Base-by-base conservation (phyloP, 2,888 invertebrate species). In the Cetonia aurata region DNA sequence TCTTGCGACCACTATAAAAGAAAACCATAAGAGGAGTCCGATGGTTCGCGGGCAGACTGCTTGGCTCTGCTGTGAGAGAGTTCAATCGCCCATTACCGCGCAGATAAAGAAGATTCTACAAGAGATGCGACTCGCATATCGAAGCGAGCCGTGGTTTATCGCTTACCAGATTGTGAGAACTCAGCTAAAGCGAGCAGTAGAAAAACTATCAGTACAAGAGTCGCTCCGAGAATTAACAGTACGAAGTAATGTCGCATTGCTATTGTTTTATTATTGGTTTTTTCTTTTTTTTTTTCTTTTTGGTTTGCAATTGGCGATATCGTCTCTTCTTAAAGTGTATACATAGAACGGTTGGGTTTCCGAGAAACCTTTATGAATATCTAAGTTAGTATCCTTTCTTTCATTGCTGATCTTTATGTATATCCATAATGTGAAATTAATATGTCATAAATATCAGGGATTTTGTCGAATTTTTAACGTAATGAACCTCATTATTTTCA, bases 61-160 rank as follows among this genome's bases (percentile, higher is more conserved):
- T 72, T 82, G 83, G 82, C 83, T 82, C 80, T 83, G 75, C 80
- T 79, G 81, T 82, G 82, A 81, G 82, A 82, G 83, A 82, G 82
- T 82, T 82, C 80, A 80, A 78, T 79, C 80, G 80, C 79, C 81
- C 80, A 81, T 82, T 82, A 82, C 80, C 8, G 46, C 79, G 80
- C 79, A 79, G 78, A 80, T 79, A 25, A 80, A 80, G 81, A 81
- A 80, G 82, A 82, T 82, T 82, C 80, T 80, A 70, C 80, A 78
- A 77, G 78, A 80, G 83, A 83, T 83, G 82, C 81, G 82, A 77
- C 80, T 75, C 80, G 83, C 81, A 83, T 83, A 81, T 80, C 80
- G 80, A 83, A 81, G 77, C 77, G 77, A 76, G 75, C 74, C 76
- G 79, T 81, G 80, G 79, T 83, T 83, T 83, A 83, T 82, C 79